phyloP scores from a whole-genome alignment of 2,888 invertebrate genomes.

The Pollenia amentaria region DNA sequence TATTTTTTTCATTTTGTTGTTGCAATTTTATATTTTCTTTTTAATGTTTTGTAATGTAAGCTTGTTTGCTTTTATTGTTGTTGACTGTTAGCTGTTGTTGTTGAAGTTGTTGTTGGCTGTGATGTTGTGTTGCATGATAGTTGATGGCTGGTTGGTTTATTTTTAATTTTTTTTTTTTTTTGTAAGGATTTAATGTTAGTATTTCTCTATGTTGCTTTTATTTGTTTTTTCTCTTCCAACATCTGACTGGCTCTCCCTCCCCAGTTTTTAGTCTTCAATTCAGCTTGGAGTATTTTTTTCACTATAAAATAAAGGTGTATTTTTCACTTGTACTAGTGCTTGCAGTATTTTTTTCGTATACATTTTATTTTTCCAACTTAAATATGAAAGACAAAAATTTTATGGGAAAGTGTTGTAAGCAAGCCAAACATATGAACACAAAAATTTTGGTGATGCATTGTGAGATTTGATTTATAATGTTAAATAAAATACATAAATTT shows the following conservation, averaged over 20 bases:
- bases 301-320: conserved; percentile 15
- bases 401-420: conserved; percentile 9
- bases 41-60: conserved; percentile 20
- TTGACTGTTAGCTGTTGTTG: conserved; percentile 4
- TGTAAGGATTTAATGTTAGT: conserved; percentile 45
- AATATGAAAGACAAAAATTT: conserved; percentile 62
- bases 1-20: conserved; percentile 1
- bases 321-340: neutral
- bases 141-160: conserved; percentile 52
- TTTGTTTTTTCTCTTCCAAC: neutral
- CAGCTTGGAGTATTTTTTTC: neutral
- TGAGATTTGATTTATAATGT: too few species aligned
- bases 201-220: conserved; percentile 9
- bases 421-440: neutral
- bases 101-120: conserved; percentile 8
- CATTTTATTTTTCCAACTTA: neutral
- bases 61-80: conserved; percentile 29
- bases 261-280: neutral
- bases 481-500: too few species aligned
- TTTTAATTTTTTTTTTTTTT: conserved; percentile 24
- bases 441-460: too few species aligned
- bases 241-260: neutral
- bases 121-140: conserved; percentile 45
- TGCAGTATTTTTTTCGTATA: neutral
- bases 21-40: conserved; percentile 3